Percentiles rank a stretch among this genome's conserved stretches.
Evolutionary conservation across 2,888 invertebrate genomes (phyloP).

Genomic region (Crossocerus cetratus): DNA sequence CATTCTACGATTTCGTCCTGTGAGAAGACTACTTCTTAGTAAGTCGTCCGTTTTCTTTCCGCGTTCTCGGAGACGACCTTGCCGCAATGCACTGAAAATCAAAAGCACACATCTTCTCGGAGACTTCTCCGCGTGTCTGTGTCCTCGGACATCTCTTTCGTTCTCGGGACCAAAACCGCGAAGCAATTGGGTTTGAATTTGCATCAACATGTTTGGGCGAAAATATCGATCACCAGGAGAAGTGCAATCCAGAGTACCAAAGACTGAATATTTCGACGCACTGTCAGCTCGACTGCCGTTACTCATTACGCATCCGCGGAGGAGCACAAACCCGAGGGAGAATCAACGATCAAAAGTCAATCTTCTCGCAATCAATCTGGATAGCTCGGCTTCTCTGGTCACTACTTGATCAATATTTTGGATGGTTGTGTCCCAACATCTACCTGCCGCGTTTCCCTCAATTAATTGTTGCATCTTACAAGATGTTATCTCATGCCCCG

Average conservation of each 20-base stretch:
- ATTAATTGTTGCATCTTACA: not conserved
- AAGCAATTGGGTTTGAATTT: not conserved
- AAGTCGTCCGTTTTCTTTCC: no score
- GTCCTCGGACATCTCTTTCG: not conserved
- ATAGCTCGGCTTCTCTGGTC: no score
- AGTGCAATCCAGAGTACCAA: slow-evolving; percentile 46
- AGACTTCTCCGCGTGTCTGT: no score
- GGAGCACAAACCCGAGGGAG: not conserved
- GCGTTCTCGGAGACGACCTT: no score
- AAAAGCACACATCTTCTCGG: no score
- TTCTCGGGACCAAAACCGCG: slow-evolving; percentile 21
- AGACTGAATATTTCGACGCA: slow-evolving; percentile 51
- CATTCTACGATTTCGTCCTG: no score
- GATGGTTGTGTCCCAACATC: not conserved
- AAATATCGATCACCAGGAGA: slow-evolving; percentile 15
- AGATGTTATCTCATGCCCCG: no score
- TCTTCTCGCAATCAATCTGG: not conserved
- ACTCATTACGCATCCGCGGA: slow-evolving; percentile 26
- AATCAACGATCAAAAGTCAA: not conserved
- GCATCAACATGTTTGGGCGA: not conserved
- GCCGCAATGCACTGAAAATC: no score
- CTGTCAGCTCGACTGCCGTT: slow-evolving; percentile 18
- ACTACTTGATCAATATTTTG: not conserved
- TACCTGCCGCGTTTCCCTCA: not conserved
- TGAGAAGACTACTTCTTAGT: no score